Conservation (phyloP, 37 sponge, comb jelly and placozoan genomes). For the Petrosia ficiformis region DNA sequence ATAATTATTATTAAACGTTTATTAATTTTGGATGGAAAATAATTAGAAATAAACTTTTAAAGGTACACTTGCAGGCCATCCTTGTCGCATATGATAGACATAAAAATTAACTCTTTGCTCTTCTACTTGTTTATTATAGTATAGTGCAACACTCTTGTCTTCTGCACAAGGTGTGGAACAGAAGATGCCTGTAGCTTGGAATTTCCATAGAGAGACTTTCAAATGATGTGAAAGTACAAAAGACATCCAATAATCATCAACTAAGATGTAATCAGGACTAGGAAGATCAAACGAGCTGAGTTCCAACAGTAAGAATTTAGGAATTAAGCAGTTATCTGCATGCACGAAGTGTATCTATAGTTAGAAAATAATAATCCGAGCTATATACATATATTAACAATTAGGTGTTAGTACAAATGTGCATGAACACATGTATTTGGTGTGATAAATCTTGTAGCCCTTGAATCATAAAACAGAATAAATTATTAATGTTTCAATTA, state of each 20-base stretch:
- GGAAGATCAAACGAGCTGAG: conserved; percentile 37
- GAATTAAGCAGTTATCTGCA: conserved; percentile 61
- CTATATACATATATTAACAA: not conserved
- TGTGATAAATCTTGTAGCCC: too few species aligned
- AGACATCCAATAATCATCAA: conserved; percentile 74
- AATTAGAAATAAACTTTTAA: not conserved
- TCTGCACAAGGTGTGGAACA: conserved; percentile 25
- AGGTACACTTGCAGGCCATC: conserved; percentile 56
- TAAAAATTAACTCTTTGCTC: conserved; percentile 62
- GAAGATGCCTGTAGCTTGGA: conserved; percentile 45
- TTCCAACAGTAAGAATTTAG: conserved; percentile 27
- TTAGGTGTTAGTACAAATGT: too few species aligned
- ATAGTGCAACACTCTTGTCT: conserved; percentile 46
- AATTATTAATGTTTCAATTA: too few species aligned
- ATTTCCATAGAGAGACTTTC: conserved; percentile 39
- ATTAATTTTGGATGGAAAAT: too few species aligned
- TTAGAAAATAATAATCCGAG: not conserved
- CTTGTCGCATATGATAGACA: conserved; percentile 49
- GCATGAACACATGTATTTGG: too few species aligned
- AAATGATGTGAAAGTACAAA: conserved; percentile 69
- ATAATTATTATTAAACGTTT: too few species aligned
- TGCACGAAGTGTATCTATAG: conserved; percentile 62
- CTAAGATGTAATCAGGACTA: conserved; percentile 37
- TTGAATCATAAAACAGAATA: too few species aligned
- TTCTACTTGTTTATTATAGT: conserved; percentile 24